phyloP scores from a whole-genome alignment of 2,888 invertebrate species.

The Drosophila multiciliata region DNA sequence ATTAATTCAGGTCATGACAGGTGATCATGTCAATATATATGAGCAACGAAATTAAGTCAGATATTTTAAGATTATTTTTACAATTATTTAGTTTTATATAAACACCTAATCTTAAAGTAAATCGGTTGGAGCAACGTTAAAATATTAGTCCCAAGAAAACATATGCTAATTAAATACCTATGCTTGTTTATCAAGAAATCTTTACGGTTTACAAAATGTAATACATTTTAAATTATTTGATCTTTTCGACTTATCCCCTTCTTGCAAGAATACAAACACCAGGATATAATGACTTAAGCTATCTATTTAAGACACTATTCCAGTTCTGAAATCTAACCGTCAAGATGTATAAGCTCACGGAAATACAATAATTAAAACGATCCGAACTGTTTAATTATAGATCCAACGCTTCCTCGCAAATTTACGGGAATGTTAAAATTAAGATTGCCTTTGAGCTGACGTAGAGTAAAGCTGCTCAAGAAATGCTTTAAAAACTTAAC shows the following conservation, averaged over 20 bases:
- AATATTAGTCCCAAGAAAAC: not conserved
- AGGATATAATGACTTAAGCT: not conserved
- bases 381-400: not conserved
- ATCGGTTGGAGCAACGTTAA: not conserved
- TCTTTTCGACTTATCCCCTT: not conserved
- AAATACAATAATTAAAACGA: not conserved
- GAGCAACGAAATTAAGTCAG: too few species aligned
- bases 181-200: not conserved
- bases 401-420: not conserved
- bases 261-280: not conserved
- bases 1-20: not conserved
- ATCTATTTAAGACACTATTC: not conserved
- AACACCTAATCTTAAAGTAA: too few species aligned
- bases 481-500: not conserved
- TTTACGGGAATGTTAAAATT: not conserved
- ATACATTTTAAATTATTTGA: not conserved
- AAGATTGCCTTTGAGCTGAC: not conserved
- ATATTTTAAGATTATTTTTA: too few species aligned
- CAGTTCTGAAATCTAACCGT: not conserved
- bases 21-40: too few species aligned
- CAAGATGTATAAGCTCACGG: not conserved
- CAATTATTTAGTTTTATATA: too few species aligned
- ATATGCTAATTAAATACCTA: not conserved
- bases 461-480: not conserved
- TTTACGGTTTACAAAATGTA: not conserved